phyloP scores from a whole-genome alignment of 2,888 invertebrate species.

The Ectemnius continuus region DNA sequence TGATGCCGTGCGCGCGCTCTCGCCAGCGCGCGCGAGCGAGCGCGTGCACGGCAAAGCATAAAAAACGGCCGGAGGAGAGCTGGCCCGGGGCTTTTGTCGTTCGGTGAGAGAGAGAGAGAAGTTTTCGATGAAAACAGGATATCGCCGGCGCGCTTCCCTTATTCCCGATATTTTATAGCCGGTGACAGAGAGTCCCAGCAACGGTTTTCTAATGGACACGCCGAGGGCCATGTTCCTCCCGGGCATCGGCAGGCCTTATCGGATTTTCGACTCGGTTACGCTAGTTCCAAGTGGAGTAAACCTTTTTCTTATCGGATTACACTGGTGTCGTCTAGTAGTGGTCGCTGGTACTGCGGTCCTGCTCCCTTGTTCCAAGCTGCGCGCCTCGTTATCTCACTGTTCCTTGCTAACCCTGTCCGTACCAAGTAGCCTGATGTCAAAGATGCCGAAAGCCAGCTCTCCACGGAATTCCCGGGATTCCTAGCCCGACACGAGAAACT shows the following conservation, averaged over 20 bases:
- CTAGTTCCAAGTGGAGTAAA: not conserved
- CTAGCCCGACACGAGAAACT: conserved; percentile 34
- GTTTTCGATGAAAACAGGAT: conserved; percentile 15
- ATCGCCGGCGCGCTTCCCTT: conserved; percentile 2
- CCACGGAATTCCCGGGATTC: conserved; percentile 44
- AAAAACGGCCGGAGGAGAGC: conserved; percentile 18
- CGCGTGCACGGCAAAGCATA: conserved; percentile 15
- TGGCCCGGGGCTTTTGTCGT: conserved; percentile 17
- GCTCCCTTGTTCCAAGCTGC: conserved; percentile 14
- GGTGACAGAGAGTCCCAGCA: not conserved
- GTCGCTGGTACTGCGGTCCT: conserved; percentile 13
- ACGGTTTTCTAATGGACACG: not conserved
- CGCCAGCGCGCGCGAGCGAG: too few relatives aligned
- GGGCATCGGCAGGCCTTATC: not conserved
- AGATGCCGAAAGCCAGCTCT: conserved; percentile 21
- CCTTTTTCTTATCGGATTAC: conserved; percentile 33
- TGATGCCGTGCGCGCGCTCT: conserved; percentile 21
- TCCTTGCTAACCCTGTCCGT: conserved; percentile 26
- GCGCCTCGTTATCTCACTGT: conserved; percentile 41
- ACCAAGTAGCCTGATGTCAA: conserved; percentile 38
- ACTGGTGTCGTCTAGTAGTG: conserved; percentile 2
- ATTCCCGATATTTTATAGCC: conserved; percentile 4
- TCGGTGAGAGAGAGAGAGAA: conserved; percentile 10
- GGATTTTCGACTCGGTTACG: not conserved
- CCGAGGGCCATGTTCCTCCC: not conserved